phyloP scores from a whole-genome alignment of 2,888 invertebrate species.

The Microctonus brassicae region DNA sequence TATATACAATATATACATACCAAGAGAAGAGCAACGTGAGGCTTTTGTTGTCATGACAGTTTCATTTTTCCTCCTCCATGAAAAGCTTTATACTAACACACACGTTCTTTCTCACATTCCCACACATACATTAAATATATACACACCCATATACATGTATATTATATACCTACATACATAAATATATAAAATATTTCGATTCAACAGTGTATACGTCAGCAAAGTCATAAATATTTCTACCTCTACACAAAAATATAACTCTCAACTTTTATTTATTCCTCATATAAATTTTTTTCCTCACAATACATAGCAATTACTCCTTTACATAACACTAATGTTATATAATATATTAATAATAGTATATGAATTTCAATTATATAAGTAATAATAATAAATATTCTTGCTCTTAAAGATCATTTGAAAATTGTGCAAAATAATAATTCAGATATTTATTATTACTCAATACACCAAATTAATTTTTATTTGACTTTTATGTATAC shows the following conservation, averaged over 20 bases:
- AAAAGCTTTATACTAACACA: conserved; percentile 9
- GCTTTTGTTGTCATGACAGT: conserved; percentile 31
- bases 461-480: background rate
- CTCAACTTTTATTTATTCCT: background rate
- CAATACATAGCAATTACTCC: background rate
- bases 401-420: too few species aligned
- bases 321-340: too few species aligned
- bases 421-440: too few species aligned
- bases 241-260: background rate
- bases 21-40: conserved; percentile 7
- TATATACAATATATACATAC: background rate
- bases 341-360: too few species aligned
- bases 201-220: background rate
- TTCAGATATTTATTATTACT: too few species aligned
- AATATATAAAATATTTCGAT: background rate
- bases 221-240: background rate
- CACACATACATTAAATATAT: too few species aligned
- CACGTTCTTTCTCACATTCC: conserved; percentile 24
- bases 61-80: conserved; percentile 23
- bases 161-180: background rate
- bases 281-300: background rate
- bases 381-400: too few species aligned
- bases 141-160: background rate
- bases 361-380: too few species aligned
- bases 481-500: background rate